These are phyloP conservation scores for Cerastis leucographa DNA, from an alignment of 2,888 invertebrate species.

Conservation along the genomic window DNA sequence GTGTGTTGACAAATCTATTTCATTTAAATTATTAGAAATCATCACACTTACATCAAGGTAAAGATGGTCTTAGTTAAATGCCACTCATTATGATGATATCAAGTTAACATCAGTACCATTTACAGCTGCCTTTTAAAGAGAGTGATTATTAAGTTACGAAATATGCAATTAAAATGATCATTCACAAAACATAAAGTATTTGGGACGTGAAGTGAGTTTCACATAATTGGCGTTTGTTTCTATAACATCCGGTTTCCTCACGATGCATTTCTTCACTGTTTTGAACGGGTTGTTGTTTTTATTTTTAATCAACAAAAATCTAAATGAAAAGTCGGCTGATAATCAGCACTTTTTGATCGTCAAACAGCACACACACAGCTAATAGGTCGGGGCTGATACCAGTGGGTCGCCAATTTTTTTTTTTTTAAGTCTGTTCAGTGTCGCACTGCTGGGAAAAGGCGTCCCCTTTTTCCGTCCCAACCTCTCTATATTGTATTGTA, in stretches of 20 bases:
- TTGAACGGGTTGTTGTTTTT: too few species aligned
- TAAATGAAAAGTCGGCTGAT: too few species aligned
- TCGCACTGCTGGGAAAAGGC: too few species aligned
- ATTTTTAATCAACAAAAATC: too few species aligned
- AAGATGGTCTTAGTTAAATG: conserved; percentile 8
- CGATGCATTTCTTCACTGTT: background rate
- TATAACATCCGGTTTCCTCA: background rate
- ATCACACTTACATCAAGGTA: background rate
- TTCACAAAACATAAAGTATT: background rate
- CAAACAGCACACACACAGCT: too few species aligned
- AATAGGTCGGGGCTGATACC: background rate
- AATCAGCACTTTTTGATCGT: too few species aligned
- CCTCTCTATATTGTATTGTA: too few species aligned
- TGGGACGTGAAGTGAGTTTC: background rate
- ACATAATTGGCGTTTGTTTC: background rate
- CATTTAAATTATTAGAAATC: background rate
- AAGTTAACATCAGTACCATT: background rate
- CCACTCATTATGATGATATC: background rate
- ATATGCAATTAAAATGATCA: background rate
- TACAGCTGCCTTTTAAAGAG: background rate
- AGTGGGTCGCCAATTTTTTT: too few species aligned
- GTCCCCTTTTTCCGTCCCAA: too few species aligned
- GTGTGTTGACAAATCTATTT: background rate
- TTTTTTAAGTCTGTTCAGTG: too few species aligned
- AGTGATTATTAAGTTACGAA: background rate